Evolutionary conservation across 2,113 vertebrate species (phyloP).

Genomic region (Cyanocitta stelleri): DNA sequence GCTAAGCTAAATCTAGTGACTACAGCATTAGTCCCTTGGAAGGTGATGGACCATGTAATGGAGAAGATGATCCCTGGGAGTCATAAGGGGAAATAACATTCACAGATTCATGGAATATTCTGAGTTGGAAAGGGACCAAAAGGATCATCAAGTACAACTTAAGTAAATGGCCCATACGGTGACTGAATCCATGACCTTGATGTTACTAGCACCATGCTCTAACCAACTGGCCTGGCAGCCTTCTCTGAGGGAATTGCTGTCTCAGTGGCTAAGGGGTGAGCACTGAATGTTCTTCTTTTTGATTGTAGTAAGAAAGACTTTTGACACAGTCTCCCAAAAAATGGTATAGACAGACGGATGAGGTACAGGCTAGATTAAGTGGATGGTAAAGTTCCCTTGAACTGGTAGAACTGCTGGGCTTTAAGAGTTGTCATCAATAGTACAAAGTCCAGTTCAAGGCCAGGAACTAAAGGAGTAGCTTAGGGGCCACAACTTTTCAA

Average conservation of each 20-base stretch:
- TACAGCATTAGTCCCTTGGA: background rate
- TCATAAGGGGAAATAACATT: background rate
- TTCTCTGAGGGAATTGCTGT: background rate
- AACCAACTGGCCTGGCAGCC: background rate
- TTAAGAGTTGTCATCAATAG: background rate
- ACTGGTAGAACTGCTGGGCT: background rate
- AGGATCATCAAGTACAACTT: background rate
- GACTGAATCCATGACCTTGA: background rate
- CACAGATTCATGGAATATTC: background rate
- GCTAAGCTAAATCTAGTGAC: no score
- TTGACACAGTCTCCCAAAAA: background rate
- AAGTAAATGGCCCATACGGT: rapidly evolving
- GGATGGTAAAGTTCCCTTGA: background rate
- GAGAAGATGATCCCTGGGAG: background rate
- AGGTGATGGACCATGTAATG: background rate
- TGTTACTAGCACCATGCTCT: background rate
- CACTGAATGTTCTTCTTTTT: background rate
- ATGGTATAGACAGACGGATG: background rate
- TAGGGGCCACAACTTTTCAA: background rate
- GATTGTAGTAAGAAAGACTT: background rate
- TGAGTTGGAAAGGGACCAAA: background rate
- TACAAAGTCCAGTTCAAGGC: background rate
- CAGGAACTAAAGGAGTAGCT: background rate
- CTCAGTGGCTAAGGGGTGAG: background rate
- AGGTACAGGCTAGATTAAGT: background rate